Evolutionary conservation across 2,888 invertebrate species (phyloP).

Genomic region (Diaperis boleti): DNA sequence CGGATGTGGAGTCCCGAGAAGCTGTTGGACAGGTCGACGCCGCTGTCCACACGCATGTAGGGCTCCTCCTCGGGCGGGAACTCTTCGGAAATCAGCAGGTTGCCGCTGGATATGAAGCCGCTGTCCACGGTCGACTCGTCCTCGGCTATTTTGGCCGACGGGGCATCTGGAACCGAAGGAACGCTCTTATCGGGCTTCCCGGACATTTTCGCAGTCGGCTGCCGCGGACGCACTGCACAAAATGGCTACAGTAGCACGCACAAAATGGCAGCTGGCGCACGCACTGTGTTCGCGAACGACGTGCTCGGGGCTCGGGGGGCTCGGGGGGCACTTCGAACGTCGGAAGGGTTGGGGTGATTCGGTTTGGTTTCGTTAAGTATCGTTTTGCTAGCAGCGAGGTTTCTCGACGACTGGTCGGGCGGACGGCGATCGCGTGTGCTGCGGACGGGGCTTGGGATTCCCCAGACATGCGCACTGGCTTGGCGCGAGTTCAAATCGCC

Average conservation of each 20-base stretch:
- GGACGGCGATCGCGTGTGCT: conserved; percentile 44
- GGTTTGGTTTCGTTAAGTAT: conserved; percentile 8
- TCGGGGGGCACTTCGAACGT: neutral
- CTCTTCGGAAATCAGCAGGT: conserved; percentile 58
- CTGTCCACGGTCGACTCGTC: conserved; percentile 59
- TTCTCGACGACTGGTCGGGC: conserved; percentile 51
- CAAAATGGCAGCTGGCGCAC: conserved; percentile 2
- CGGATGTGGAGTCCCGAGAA: conserved; percentile 72
- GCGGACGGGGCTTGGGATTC: conserved; percentile 56
- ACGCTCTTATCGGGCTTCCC: conserved; percentile 42
- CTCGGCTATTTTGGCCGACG: conserved; percentile 52
- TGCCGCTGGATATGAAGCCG: conserved; percentile 62
- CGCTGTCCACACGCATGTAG: conserved; percentile 75
- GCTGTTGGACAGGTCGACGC: conserved; percentile 73
- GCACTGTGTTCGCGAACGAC: neutral
- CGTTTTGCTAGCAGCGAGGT: conserved; percentile 4
- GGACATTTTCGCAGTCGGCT: conserved; percentile 31
- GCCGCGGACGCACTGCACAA: conserved; percentile 33
- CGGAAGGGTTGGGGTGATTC: too few species aligned
- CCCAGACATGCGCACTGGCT: conserved; percentile 59
- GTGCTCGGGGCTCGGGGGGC: neutral
- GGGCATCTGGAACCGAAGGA: conserved; percentile 57
- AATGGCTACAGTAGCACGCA: conserved; percentile 45
- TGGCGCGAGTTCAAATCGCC: conserved; percentile 18
- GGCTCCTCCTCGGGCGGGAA: conserved; percentile 55